phyloP scores from a whole-genome alignment of 2,888 invertebrate genomes.

The Cheilosia impressa region DNA sequence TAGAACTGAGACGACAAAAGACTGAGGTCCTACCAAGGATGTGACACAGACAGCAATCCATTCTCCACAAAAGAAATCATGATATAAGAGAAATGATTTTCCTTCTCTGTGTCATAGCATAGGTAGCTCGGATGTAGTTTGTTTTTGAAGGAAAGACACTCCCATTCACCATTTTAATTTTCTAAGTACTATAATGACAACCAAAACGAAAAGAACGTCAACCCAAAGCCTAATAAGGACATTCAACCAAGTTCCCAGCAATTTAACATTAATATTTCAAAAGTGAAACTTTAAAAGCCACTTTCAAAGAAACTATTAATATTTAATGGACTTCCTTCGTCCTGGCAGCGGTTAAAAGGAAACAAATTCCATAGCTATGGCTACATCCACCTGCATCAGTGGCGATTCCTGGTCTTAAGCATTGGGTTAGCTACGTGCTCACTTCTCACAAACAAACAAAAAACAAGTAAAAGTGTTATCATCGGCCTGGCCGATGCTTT shows the following conservation, averaged over 20 bases:
- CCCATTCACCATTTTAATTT: background rate
- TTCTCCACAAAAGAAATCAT: background rate
- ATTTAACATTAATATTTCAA: constrained; percentile 59
- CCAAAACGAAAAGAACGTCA: constrained; percentile 26
- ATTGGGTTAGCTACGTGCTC: too few relatives aligned
- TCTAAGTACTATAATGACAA: constrained; percentile 9
- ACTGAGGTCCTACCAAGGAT: too few relatives aligned
- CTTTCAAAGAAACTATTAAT: constrained; percentile 57
- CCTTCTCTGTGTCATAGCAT: too few relatives aligned
- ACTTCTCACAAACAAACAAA: too few relatives aligned
- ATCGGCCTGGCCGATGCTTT: too few relatives aligned
- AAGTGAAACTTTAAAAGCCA: constrained; percentile 65
- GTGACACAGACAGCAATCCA: background rate
- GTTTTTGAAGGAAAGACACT: background rate
- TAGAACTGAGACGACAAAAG: too few relatives aligned
- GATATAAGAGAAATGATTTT: background rate
- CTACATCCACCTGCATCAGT: background rate
- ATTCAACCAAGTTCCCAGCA: constrained; percentile 46
- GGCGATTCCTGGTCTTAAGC: too few relatives aligned
- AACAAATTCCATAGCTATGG: constrained; percentile 6
- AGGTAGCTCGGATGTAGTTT: background rate
- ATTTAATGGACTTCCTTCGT: constrained; percentile 61
- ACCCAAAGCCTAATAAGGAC: constrained; percentile 51
- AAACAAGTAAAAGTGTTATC: too few relatives aligned
- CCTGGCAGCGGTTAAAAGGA: constrained; percentile 8